Evolutionary conservation across 2,888 invertebrate genomes (phyloP), one percentile per base, ranked within the genome.

Genomic region (Drosophila maculinotata): DNA sequence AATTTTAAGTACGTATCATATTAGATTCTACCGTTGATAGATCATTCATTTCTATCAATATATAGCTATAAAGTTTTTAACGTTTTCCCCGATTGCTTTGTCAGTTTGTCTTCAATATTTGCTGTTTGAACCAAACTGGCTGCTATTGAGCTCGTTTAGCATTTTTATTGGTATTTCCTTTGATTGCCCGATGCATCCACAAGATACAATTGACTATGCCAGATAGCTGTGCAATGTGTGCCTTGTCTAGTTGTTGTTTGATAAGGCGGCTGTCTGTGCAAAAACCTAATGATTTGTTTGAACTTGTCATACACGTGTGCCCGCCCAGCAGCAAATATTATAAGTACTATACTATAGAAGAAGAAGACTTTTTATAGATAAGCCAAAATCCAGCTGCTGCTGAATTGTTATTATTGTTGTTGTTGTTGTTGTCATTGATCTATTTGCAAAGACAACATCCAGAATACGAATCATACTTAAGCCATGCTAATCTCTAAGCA

Each of bases 111-210:
- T 33, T 25, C 38, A 60, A 69, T 63, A 48, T 58, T 41, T 44
- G 51, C 47, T 63, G 45, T 49, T 45, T 30, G 30, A 56, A 23
- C 57, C 44, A 35, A 58, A 42, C 42, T 14, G 42, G 54, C 52
- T 64, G 45, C 26, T 64, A 79, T 75, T 79, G 65, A 79, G 74
- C 65, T 79, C 71, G 79, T 79, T 75, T 75, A 75, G 74, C 53
- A 31, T 73, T 73, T n/a, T 77, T 49, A 73, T 73, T 77, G 60
- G 60, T 49, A 77, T 73, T 73, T 73, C 73, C 73, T 73, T 59
- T 73, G 78, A 73, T 73, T 73, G 78, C 44, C 70, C 70, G 20
- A 23, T 23, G 28, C 47, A 15, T 33, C 20, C 39, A 30, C 17
- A 41, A 39, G 35, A 41, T 39, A 17, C 72, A 72, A 77, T 77